Conservation (phyloP, 2,797 vertebrate species). For the Kryptopterus vitreolus region DNA sequence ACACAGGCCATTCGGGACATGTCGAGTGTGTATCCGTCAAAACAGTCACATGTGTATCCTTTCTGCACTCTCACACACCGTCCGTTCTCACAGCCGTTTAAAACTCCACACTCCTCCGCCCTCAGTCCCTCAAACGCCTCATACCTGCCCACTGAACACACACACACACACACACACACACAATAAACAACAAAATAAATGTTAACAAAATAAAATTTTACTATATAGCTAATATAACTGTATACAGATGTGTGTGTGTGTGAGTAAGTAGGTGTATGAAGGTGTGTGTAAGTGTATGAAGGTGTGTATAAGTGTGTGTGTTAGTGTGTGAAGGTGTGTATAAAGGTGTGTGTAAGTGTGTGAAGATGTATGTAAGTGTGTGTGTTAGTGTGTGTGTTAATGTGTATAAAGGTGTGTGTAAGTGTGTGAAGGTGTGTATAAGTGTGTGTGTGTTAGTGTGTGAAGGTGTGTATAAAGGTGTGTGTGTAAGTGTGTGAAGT, state of each 20-base stretch:
- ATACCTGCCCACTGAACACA: slow-evolving; percentile 69
- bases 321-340: not conserved
- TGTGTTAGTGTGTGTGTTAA: too few relatives aligned
- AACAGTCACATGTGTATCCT: slow-evolving; percentile 96
- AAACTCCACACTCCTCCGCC: slow-evolving; percentile 94
- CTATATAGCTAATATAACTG: not conserved
- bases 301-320: not conserved
- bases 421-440: too few relatives aligned
- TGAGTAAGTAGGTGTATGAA: not conserved
- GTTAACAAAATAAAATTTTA: not conserved
- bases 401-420: not conserved
- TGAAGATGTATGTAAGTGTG: not conserved
- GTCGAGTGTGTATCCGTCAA: slow-evolving; percentile 91
- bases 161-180: not conserved
- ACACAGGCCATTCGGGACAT: slow-evolving; percentile 91
- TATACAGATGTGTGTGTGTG: too few relatives aligned
- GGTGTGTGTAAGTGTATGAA: not conserved
- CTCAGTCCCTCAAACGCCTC: slow-evolving; percentile 87
- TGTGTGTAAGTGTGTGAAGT: too few relatives aligned
- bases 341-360: not conserved
- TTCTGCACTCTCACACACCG: slow-evolving; percentile 92
- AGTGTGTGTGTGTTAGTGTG: too few relatives aligned
- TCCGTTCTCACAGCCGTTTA: slow-evolving; percentile 95
- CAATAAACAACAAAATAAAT: not conserved
- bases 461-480: not conserved